Evolutionary conservation across 2,888 invertebrate genomes (phyloP).

Genomic region (Cactoblastis cactorum): DNA sequence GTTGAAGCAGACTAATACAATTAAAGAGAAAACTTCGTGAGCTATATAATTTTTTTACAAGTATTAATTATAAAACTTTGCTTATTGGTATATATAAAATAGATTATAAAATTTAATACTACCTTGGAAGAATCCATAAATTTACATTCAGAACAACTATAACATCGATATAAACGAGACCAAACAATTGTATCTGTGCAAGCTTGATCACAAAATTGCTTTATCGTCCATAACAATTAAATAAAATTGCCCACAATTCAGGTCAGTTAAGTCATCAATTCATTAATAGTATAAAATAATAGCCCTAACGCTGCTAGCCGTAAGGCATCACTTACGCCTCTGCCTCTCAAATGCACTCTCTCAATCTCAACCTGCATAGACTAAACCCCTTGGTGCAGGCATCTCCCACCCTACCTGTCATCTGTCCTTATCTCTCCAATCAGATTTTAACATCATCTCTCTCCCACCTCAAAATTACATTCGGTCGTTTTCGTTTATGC

Average conservation of each 20-base stretch:
- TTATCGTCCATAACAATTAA: conserved; percentile 57
- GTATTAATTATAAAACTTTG: too few species aligned
- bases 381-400: conserved; percentile 60
- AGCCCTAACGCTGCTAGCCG: conserved; percentile 37
- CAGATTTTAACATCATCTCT: conserved; percentile 45
- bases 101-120: background rate
- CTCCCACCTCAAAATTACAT: conserved; percentile 66
- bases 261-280: conserved; percentile 64
- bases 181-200: conserved; percentile 44
- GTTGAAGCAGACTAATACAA: too few species aligned
- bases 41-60: too few species aligned
- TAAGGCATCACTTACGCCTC: conserved; percentile 36
- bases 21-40: too few species aligned
- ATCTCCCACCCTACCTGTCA: conserved; percentile 62
- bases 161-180: conserved; percentile 6
- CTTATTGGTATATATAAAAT: too few species aligned
- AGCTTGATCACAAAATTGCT: conserved; percentile 57
- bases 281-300: conserved; percentile 59
- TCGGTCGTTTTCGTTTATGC: conserved; percentile 71
- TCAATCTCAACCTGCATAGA: conserved; percentile 62
- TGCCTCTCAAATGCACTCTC: conserved; percentile 61
- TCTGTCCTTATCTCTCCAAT: conserved; percentile 48
- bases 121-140: background rate
- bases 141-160: conserved; percentile 4
- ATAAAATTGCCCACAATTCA: conserved; percentile 60